Base-by-base conservation (phyloP, 53 echinoderm and acorn worm genomes). In the Henricia sp. region DNA sequence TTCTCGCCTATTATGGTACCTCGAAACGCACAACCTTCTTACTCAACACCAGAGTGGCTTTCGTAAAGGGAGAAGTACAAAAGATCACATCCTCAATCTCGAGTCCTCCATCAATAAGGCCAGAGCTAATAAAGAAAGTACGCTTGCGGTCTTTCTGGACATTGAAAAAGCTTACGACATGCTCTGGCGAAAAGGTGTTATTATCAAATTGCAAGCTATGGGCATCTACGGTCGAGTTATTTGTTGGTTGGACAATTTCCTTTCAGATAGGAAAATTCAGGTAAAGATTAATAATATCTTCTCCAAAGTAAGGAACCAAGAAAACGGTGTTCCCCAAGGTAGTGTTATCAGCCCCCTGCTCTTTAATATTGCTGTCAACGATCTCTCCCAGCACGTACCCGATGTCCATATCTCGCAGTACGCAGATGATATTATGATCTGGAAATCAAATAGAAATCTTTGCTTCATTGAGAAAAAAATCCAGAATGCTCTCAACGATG, bases 131-230 rank as follows among this genome's bases (percentile, higher is more conserved):
- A 82, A 82, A 66, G 82, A 82, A 82, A 64, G 40, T 44, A 82
- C 67, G 10, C 41, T 82, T 27, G 67, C 64, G 4, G 59, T 82
- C 2, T 82, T 65, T 32, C 30, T 82, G 16, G 67, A 82, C 50
- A 65, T 67, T 46, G 63, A 77, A 60, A 59, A 77, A 19, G 78
- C 78, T 2, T 77, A 52, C 41, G 62, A 77, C 62, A 52, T 59
- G 51, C 23, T 59, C 4, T 77, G 60, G 78, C 37, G 39, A 3
- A 59, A 82, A 57, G 82, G 82, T 1, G 20, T 82, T 16, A 63
- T 66, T n/a, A 64, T 46, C 16, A 82, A 82, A 63, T 27, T 82
- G 13, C 37, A 59, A 65, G n/a, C 14, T 1, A 44, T 41, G 42
- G 82, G 82, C 4, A 36, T 82, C 12, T 38, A 65, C 16, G 66